Conservation (phyloP, 2,888 invertebrate species). For the Heliconius hortense region DNA sequence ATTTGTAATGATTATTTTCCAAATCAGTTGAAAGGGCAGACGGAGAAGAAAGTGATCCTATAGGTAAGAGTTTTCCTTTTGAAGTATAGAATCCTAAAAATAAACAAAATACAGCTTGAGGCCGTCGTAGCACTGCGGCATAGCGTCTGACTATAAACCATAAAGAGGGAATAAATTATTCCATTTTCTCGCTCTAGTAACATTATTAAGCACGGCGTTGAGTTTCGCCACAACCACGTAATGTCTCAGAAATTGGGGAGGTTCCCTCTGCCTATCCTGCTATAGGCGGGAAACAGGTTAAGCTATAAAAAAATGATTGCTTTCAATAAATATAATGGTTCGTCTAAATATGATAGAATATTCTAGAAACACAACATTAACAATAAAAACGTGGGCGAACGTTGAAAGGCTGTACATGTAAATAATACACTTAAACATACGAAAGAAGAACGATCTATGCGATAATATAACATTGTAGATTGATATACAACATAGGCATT, state of each 20-base stretch:
- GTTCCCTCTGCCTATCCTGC: background rate
- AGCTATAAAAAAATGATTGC: background rate
- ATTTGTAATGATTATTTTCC: too few species aligned
- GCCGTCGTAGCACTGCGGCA: too few species aligned
- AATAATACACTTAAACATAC: background rate
- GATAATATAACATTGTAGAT: background rate
- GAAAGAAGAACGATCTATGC: background rate
- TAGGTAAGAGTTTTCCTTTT: too few species aligned
- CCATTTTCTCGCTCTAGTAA: background rate
- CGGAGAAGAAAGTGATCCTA: too few species aligned
- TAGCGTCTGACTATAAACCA: too few species aligned
- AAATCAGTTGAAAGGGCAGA: too few species aligned
- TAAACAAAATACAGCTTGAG: too few species aligned
- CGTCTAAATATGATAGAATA: background rate
- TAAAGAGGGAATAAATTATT: too few species aligned
- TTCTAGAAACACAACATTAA: background rate
- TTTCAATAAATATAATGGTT: background rate
- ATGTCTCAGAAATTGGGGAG: too few species aligned
- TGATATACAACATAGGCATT: too few species aligned
- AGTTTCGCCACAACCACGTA: too few species aligned
- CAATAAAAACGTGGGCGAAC: background rate
- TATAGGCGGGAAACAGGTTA: background rate
- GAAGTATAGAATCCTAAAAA: too few species aligned
- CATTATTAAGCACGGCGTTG: background rate
- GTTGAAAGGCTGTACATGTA: constrained; percentile 10